A percentile compares a stretch with the other conserved stretches of the same genome.
Conservation (phyloP, 2,797 vertebrate species). For the Pangasius larnaudii region DNA sequence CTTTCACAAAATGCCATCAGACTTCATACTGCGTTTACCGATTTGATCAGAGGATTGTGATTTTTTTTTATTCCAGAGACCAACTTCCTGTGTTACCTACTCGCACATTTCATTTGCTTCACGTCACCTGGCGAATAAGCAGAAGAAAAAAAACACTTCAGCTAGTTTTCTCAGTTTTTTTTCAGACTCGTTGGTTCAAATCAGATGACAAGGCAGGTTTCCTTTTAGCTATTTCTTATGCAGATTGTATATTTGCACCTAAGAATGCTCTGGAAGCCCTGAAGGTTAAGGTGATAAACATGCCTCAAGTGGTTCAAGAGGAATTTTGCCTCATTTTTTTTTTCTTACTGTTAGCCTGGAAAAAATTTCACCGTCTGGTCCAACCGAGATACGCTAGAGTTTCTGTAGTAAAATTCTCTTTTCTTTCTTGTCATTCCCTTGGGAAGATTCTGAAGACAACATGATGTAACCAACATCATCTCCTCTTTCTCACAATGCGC, state of each 20-base stretch:
- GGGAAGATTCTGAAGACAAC: background rate
- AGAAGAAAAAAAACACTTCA: background rate
- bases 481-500: too few species aligned
- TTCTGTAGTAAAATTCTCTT: background rate
- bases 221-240: background rate
- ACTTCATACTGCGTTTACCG: background rate
- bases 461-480: background rate
- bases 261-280: background rate
- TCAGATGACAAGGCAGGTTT: background rate
- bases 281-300: background rate
- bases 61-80: background rate
- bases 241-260: background rate
- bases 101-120: background rate
- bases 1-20: background rate
- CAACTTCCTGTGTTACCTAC: background rate
- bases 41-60: background rate
- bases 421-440: background rate
- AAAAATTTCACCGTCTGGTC: background rate
- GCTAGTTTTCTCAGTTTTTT: background rate
- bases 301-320: background rate
- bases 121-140: background rate
- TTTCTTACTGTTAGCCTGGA: background rate
- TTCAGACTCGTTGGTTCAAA: background rate
- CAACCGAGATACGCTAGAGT: background rate
- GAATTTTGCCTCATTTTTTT: background rate